A percentile compares a stretch with the other conserved stretches of the same genome.
Conservation (phyloP, 2,113 vertebrate genomes). For the Hylia prasina region DNA sequence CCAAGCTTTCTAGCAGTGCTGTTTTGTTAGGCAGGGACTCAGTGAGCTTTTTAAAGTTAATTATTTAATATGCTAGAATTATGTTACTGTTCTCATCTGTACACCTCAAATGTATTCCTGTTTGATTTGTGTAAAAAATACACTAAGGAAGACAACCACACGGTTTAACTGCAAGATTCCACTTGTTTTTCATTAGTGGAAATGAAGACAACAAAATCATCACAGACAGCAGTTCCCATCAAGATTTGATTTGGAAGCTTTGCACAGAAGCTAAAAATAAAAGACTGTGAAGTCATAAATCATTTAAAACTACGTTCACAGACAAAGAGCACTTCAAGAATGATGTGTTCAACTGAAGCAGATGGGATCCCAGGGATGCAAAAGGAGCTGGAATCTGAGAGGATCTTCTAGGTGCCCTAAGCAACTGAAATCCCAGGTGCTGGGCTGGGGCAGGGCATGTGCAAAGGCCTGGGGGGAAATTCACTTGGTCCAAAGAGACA, state of each 20-base stretch:
- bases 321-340: not conserved
- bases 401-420: not conserved
- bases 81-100: not conserved
- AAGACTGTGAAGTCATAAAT: not conserved
- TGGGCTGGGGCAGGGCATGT: not conserved
- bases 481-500: not conserved
- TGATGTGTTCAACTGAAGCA: not conserved
- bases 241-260: constrained; percentile 26
- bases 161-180: not conserved
- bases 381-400: not conserved
- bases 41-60: not conserved
- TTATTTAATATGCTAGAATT: not conserved
- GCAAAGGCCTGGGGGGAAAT: not conserved
- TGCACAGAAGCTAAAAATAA: constrained; percentile 12
- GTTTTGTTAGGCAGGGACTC: not conserved
- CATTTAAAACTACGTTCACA: not conserved
- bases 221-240: not conserved
- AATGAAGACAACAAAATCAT: constrained; percentile 15
- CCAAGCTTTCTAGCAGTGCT: not conserved
- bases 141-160: not conserved
- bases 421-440: not conserved
- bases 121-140: constrained; percentile 3
- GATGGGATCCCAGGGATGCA: not conserved
- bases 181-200: not conserved
- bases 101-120: not conserved